Base-by-base conservation (phyloP, 2,888 invertebrate genomes). In the Phrixothrix hirtus region DNA sequence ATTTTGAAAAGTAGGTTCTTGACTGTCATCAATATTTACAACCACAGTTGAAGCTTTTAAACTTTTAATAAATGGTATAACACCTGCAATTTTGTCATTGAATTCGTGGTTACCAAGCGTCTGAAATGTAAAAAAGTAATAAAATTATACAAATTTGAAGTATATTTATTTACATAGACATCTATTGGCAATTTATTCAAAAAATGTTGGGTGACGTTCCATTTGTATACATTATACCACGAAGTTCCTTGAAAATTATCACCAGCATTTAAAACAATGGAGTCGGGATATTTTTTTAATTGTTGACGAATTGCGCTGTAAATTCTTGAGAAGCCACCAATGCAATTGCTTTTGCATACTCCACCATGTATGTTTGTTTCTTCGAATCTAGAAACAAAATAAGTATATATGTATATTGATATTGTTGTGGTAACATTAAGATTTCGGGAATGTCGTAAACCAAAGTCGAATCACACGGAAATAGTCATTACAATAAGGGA, bases 21-120 rank as follows among this genome's bases (percentile, higher is more conserved):
- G 67, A 0, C 77, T 76, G 2, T 83, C 82, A 69, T 92, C 86
- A 37, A 93, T 86, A 65, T 93, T 93, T 26, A 87, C 82, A 3
- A 86, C 86, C 27, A 92, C 73, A 69, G 90, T 83, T 0, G 87
- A 83, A 0, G 87, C 80, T 1, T 83, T 76, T 6, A 88, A 67
- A 1, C 73, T 74, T 61, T 83, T 71, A 29, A 93, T 68, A 70
- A 89, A 92, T 0, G 88, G 88, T 0, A 86, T 79, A 0, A 91
- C 73, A 0, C 89, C 91, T 4, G 75, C 81, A 1, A 92, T 77
- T 2, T 83, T 84, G 63, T 88, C 82, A 69, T 93, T 93, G 65
- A 94, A 93, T 71, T 93, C 93, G 65, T 93, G 92, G 72, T 92
- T 92, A 1, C 92, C 92, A 5, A 92, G 71, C 0, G 88, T 87